Base-by-base conservation (phyloP, 2,888 invertebrate genomes). In the Acronicta alni region DNA sequence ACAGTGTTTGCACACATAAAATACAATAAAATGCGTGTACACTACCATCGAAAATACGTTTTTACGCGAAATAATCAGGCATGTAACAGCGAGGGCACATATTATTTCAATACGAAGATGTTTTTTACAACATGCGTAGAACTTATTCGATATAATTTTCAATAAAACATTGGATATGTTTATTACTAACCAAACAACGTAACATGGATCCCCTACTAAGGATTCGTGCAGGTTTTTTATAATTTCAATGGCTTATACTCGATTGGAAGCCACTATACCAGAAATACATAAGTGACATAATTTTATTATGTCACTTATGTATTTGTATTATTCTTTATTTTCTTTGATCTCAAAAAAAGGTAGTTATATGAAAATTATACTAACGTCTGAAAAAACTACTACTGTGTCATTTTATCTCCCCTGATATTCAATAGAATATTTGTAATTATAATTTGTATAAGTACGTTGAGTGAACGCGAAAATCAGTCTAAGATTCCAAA, bases 101-200 rank as follows among this genome's bases (percentile, higher is more conserved):
- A 49, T 67, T 57, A 49, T 67, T 65, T 73, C 70, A 63, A 67
- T 66, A 71, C 62, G 5, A 59, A 49, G 48, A 62, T 69, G 42
- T 55, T 57, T 67, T 77, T 72, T 72, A 74, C 57, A 64, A 52
- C 66, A 59, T 41, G 56, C 56, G 58, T 70, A 52, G 66, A 77
- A 70, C 74, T 77, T 81, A 80, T 80, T 80, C 62, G 57, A 77
- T 74, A 80, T 74, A 77, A 80, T 80, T 74, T 82, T 81, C 81
- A 81, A 83, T 80, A 82, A 81, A 82, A 79, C 79, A 83, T 81
- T 75, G 73, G 71, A 67, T 74, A 76, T 70, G 67, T 80, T 73
- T 83, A 76, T 75, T 72, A 68, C 70, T 63, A 52, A 67, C 62
- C 59, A 68, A 67, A 55, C 68, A 69, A 64, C 64, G 57, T 70